These are phyloP conservation scores for Pseudocheirus occidentalis DNA, from an alignment of 2,797 vertebrate genomes.

Conservation along the genomic window DNA sequence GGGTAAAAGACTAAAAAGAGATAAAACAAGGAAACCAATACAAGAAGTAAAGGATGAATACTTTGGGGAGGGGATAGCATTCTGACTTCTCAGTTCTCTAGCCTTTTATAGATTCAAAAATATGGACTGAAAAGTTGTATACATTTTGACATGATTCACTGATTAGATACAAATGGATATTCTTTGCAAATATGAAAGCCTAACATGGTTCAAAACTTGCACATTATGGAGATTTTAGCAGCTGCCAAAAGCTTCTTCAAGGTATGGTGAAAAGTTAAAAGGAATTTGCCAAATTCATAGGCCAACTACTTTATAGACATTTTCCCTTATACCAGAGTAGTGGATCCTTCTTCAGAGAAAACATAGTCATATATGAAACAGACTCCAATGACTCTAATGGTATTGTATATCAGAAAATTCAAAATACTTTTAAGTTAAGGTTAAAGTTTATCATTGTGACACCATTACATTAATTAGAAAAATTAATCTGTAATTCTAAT, in stretches of 20 bases:
- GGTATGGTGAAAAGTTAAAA: not conserved
- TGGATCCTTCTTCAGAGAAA: not conserved
- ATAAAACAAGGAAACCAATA: not conserved
- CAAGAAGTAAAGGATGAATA: not conserved
- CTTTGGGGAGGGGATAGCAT: not conserved
- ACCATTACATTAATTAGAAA: not conserved
- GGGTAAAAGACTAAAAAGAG: not conserved
- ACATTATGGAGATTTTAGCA: not conserved
- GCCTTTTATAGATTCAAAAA: not conserved
- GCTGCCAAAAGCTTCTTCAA: not conserved
- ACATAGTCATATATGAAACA: not conserved
- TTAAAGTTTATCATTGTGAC: not conserved
- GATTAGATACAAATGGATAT: not conserved
- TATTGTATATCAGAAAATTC: not conserved
- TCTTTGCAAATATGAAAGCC: not conserved
- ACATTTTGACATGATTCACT: not conserved
- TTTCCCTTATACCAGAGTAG: not conserved
- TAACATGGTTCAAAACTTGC: not conserved
- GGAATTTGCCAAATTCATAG: not conserved
- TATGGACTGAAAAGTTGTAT: not conserved
- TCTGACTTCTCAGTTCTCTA: not conserved
- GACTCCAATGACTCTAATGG: not conserved
- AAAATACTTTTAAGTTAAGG: not conserved
- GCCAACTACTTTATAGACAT: not conserved
- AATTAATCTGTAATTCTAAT: slow-evolving; percentile 13